phyloP scores from a whole-genome alignment of 2,888 invertebrate genomes.

The Idaea biselata region DNA sequence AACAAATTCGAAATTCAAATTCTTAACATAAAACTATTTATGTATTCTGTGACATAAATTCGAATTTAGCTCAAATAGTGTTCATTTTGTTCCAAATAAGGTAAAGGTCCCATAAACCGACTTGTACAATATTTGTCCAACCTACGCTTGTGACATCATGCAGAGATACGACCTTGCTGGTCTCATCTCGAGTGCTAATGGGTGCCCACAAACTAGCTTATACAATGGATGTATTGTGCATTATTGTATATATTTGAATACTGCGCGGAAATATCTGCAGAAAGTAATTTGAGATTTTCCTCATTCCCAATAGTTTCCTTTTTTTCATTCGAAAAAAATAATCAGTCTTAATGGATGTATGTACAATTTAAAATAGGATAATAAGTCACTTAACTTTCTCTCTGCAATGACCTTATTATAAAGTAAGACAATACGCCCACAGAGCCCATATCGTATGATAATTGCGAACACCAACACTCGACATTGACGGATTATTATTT shows the following conservation, averaged over 20 bases:
- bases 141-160: slow-evolving; percentile 1
- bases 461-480: neutral
- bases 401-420: neutral
- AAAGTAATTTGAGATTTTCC: neutral
- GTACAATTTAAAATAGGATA: neutral
- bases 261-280: no score
- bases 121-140: slow-evolving; percentile 1
- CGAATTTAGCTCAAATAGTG: slow-evolving; percentile 1
- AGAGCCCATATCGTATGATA: neutral
- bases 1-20: neutral
- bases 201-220: neutral
- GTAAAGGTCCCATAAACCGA: neutral
- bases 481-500: neutral
- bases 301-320: neutral
- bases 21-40: no score
- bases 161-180: neutral
- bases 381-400: neutral
- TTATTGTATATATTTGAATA: neutral
- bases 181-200: slow-evolving; percentile 1
- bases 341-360: no score
- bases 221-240: neutral
- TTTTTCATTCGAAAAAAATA: no score
- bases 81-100: neutral
- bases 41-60: no score
- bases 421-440: neutral